phyloP scores from a whole-genome alignment of 1,140 invertebrate genomes.

The Diabrotica virgifera region DNA sequence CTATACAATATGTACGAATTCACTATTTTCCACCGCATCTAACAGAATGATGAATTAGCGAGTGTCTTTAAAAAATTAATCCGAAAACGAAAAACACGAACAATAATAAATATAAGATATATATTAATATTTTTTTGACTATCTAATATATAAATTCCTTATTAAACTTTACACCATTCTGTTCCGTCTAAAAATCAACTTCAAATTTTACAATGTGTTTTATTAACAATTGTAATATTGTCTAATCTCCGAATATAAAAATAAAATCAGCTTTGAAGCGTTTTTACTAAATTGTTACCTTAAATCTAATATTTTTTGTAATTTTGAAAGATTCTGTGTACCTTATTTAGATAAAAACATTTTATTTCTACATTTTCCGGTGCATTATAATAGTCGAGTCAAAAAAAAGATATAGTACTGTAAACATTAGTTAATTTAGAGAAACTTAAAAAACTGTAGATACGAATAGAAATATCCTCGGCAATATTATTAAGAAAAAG shows the following conservation, averaged over 20 bases:
- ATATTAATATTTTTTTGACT: no score
- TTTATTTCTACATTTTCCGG: conserved; percentile 1
- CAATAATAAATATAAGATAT: no score
- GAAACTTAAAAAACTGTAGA: no score
- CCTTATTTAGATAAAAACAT: not conserved
- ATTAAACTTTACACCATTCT: conserved; percentile 11
- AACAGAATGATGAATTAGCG: not conserved
- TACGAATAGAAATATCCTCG: no score
- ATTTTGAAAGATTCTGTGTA: no score
- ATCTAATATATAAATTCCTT: not conserved
- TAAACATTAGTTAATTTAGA: no score
- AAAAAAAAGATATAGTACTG: not conserved
- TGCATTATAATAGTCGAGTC: not conserved
- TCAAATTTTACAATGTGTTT: not conserved
- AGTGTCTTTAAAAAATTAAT: no score
- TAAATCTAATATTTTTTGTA: conserved; percentile 4
- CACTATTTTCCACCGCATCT: not conserved
- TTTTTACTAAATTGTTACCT: conserved; percentile 12
- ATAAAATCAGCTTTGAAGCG: conserved; percentile 15
- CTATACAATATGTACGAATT: not conserved
- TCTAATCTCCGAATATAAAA: conserved; percentile 14
- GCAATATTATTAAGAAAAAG: no score
- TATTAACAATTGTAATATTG: conserved; percentile 3
- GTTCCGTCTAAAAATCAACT: conserved; percentile 6
- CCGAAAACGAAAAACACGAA: no score